Evolutionary conservation across 2,888 invertebrate species (phyloP).

Genomic region (Xiphydria camelus): DNA sequence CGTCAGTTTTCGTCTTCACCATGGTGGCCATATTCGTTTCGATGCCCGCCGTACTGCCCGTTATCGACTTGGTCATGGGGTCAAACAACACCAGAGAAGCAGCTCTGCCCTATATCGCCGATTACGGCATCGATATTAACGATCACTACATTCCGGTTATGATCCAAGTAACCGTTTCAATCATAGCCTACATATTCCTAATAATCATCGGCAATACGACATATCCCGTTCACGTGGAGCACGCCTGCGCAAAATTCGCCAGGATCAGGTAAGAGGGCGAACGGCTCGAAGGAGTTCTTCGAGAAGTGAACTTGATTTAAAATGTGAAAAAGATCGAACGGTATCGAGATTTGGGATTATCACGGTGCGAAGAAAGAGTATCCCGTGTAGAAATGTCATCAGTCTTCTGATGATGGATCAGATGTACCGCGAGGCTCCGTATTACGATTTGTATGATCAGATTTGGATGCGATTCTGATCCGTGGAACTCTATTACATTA

Average conservation of each 20-base stretch:
- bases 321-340: too few species aligned
- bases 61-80: background rate
- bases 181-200: conserved; percentile 8
- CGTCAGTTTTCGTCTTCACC: background rate
- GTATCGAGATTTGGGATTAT: too few species aligned
- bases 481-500: too few species aligned
- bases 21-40: background rate
- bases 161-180: conserved; percentile 12
- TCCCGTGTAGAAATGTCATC: too few species aligned
- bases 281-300: background rate
- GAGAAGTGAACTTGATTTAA: too few species aligned
- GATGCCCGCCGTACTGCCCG: background rate
- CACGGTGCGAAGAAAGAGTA: too few species aligned
- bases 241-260: conserved; percentile 20
- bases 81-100: background rate
- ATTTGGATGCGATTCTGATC: too few species aligned
- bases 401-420: too few species aligned
- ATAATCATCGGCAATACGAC: conserved; percentile 16
- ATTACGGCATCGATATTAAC: conserved; percentile 6
- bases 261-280: conserved; percentile 9
- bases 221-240: conserved; percentile 18
- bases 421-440: too few species aligned
- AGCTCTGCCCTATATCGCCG: background rate
- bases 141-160: conserved; percentile 15
- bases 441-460: too few species aligned